A percentile compares a stretch with the other conserved stretches of the same genome.
phyloP scores from a whole-genome alignment of 2,888 invertebrate species.

The Myopa tessellatipennis region DNA sequence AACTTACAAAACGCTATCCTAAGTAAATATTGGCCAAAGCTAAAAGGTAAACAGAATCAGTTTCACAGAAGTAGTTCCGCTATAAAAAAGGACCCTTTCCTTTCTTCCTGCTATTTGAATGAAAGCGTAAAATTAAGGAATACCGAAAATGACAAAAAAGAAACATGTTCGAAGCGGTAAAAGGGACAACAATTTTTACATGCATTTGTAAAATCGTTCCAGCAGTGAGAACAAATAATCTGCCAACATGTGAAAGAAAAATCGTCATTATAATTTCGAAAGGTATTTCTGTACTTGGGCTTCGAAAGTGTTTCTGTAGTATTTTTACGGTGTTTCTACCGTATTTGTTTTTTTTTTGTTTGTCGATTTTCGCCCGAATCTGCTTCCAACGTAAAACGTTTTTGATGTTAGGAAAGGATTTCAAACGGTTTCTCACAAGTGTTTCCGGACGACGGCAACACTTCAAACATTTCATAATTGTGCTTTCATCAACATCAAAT shows the following conservation, averaged over 20 bases:
- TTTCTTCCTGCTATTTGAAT: not conserved
- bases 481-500: not conserved
- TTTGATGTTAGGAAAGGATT: conserved; percentile 22
- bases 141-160: conserved; percentile 6
- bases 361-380: too few species aligned
- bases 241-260: conserved; percentile 22
- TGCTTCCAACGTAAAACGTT: conserved; percentile 19
- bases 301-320: not conserved
- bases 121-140: not conserved
- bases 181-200: conserved; percentile 3
- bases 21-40: conserved; percentile 35
- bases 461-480: conserved; percentile 3
- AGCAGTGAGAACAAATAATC: conserved; percentile 16
- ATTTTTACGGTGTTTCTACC: not conserved
- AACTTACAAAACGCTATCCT: conserved; percentile 15
- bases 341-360: not conserved
- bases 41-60: conserved; percentile 20
- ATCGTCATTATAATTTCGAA: not conserved
- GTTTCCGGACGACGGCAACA: conserved; percentile 25
- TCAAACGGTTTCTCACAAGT: conserved; percentile 23
- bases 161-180: conserved; percentile 2
- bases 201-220: conserved; percentile 15
- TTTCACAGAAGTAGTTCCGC: conserved; percentile 3
- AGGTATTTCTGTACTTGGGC: not conserved
- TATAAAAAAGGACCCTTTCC: not conserved